These are phyloP conservation scores for Urosaurus nigricauda DNA, from an alignment of 2,797 vertebrate species.

Conservation along the genomic window DNA sequence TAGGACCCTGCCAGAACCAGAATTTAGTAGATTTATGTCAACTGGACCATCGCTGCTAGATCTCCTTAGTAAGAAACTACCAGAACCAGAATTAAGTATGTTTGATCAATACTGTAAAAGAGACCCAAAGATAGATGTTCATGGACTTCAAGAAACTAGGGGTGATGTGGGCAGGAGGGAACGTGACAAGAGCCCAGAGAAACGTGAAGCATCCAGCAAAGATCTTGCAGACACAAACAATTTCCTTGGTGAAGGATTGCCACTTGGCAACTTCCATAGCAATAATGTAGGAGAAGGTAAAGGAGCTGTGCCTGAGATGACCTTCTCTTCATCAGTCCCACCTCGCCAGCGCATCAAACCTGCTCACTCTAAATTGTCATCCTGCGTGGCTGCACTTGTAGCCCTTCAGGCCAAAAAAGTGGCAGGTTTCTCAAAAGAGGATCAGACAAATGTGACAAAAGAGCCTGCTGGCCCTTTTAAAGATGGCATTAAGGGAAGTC, in stretches of 20 bases:
- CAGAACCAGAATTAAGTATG: slow-evolving; percentile 83
- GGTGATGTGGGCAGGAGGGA: slow-evolving; percentile 72
- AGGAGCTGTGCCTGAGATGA: slow-evolving; percentile 71
- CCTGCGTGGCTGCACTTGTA: slow-evolving; percentile 91
- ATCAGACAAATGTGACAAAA: slow-evolving; percentile 77
- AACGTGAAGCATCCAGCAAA: slow-evolving; percentile 66
- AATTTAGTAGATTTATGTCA: slow-evolving; percentile 84
- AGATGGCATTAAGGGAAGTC: slow-evolving; percentile 82
- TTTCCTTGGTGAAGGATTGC: slow-evolving; percentile 75
- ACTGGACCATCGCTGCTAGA: slow-evolving; percentile 81
- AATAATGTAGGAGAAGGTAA: slow-evolving; percentile 76
- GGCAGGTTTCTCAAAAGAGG: slow-evolving; percentile 80
- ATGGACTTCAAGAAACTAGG: slow-evolving; percentile 65
- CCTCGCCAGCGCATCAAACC: slow-evolving; percentile 85
- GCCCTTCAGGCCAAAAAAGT: slow-evolving; percentile 92
- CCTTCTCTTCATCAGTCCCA: slow-evolving; percentile 74
- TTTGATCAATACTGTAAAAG: slow-evolving; percentile 87
- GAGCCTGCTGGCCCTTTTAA: slow-evolving; percentile 80
- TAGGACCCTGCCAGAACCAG: slow-evolving; percentile 78
- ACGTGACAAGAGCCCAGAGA: slow-evolving; percentile 65
- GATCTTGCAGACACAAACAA: slow-evolving; percentile 75
- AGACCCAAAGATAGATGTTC: slow-evolving; percentile 80
- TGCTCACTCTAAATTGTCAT: slow-evolving; percentile 89
- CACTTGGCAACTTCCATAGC: slow-evolving; percentile 74
- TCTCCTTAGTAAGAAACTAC: slow-evolving; percentile 76